phyloP scores from a whole-genome alignment of 2,888 invertebrate genomes.

The Bursaphelenchus okinawaensis region DNA sequence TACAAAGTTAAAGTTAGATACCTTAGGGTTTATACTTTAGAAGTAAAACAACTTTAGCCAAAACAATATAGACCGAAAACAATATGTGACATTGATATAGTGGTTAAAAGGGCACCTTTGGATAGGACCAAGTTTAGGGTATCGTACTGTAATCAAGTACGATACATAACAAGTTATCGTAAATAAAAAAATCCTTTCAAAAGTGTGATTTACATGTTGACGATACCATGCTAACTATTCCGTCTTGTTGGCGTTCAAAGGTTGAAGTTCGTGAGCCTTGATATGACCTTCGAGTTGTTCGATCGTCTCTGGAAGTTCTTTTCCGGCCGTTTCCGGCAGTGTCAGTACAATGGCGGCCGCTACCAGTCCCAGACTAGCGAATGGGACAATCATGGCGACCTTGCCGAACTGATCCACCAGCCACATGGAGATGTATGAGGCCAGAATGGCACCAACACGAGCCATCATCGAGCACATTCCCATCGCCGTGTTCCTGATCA shows the following conservation, averaged over 20 bases:
- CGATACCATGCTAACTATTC: neutral
- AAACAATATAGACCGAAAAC: too few relatives aligned
- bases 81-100: too few relatives aligned
- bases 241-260: conserved; percentile 2
- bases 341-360: conserved; percentile 46
- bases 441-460: conserved; percentile 76
- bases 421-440: conserved; percentile 71
- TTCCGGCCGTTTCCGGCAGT: conserved; percentile 55
- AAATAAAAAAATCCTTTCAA: too few relatives aligned
- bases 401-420: conserved; percentile 49
- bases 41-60: too few relatives aligned
- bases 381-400: conserved; percentile 52
- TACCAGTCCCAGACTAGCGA: conserved; percentile 40
- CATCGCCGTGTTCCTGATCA: conserved; percentile 78
- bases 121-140: too few relatives aligned
- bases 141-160: too few relatives aligned
- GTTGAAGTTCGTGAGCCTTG: conserved; percentile 20
- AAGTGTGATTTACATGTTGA: too few relatives aligned
- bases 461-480: conserved; percentile 80
- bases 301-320: conserved; percentile 49
- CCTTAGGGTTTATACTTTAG: too few relatives aligned
- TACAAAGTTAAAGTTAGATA: too few relatives aligned
- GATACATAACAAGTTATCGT: too few relatives aligned
- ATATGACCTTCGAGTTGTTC: conserved; percentile 40
- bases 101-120: too few relatives aligned